Evolutionary conservation across 1,140 invertebrate genomes (phyloP).

Genomic region (Lethrus apterus): DNA sequence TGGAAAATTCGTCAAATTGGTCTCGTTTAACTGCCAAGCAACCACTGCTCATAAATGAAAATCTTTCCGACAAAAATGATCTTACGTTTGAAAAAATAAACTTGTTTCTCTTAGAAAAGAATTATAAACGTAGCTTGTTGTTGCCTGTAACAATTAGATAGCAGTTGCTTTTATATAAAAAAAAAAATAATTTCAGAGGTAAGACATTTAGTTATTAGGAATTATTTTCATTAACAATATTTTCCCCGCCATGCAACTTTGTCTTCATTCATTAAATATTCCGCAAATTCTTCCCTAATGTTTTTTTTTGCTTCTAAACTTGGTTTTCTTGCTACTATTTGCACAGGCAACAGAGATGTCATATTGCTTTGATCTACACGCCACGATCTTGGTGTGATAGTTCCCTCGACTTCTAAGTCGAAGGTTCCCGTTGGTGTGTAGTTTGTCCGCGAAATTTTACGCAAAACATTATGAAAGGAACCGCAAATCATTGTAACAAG

Average conservation of each 20-base stretch:
- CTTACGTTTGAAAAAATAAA: too few species aligned
- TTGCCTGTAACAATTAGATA: too few species aligned
- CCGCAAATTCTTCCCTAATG: slow-evolving; percentile 12
- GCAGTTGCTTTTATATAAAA: too few species aligned
- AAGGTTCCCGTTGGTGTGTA: slow-evolving; percentile 4
- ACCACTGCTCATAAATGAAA: too few species aligned
- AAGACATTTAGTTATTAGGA: background rate
- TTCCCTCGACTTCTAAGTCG: slow-evolving; percentile 5
- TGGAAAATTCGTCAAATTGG: too few species aligned
- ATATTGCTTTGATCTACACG: slow-evolving; percentile 9
- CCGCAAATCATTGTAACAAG: slow-evolving; percentile 1
- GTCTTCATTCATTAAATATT: slow-evolving; percentile 16
- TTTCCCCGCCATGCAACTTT: slow-evolving; percentile 16
- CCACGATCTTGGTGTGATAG: slow-evolving; percentile 3
- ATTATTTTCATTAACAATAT: slow-evolving; percentile 13
- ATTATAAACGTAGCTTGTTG: too few species aligned
- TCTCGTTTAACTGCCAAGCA: too few species aligned
- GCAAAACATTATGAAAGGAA: slow-evolving; percentile 8
- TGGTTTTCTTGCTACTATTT: slow-evolving; percentile 9
- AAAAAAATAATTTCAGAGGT: slow-evolving; percentile 10
- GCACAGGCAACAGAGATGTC: slow-evolving; percentile 9
- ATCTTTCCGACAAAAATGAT: too few species aligned
- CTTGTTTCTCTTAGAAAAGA: too few species aligned
- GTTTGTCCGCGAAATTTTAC: background rate
- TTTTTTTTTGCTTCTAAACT: slow-evolving; percentile 8